Evolutionary conservation across 2,113 vertebrate species (phyloP), one percentile per base, ranked within the genome.

Genomic region (Chitala chitala): DNA sequence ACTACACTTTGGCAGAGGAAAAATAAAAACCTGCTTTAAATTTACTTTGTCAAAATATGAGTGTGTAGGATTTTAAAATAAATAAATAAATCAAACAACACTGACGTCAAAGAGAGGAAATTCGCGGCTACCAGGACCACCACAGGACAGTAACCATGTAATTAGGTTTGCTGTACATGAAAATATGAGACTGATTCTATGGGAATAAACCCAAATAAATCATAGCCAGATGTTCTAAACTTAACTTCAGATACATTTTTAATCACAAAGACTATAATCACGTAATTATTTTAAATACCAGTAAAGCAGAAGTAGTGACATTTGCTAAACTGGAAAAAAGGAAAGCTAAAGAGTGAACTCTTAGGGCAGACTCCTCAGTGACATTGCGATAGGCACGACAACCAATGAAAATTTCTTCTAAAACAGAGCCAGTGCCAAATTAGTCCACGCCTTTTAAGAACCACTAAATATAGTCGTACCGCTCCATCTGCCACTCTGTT

Each of bases 61-160:
- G 72, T 79, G 48, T 74, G 74, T 66, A 78, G 73, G 74, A 82
- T 76, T 82, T 76, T 80, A 88, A 88, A 75, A 61, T 42, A 58
- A 58, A 58, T 58, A 29, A 29, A 20, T 31, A 63, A 83, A 78
- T 82, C 78, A 84, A 87, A 87, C 79, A 68, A 77, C 63, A 46
- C 77, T 90, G 88, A 89, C 87, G 84, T 90, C 85, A 89, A 85
- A 82, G 76, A 78, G 83, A 91, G 86, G 87, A 90, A 89, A 88
- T 83, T 81, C 78, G 77, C 83, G 81, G 83, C 71, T 85, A 84
- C 85, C 89, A 82, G 76, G 66, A 48, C 74, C 74, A 86, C 89
- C 90, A 42, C 86, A 87, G 83, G 84, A 80, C 75, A 84, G 80
- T 75, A 55, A 76, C 80, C 82, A 75, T 90, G 78, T 88, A 89